phyloP scores from a whole-genome alignment of 2,113 vertebrate species.

The Centropus unirufus region DNA sequence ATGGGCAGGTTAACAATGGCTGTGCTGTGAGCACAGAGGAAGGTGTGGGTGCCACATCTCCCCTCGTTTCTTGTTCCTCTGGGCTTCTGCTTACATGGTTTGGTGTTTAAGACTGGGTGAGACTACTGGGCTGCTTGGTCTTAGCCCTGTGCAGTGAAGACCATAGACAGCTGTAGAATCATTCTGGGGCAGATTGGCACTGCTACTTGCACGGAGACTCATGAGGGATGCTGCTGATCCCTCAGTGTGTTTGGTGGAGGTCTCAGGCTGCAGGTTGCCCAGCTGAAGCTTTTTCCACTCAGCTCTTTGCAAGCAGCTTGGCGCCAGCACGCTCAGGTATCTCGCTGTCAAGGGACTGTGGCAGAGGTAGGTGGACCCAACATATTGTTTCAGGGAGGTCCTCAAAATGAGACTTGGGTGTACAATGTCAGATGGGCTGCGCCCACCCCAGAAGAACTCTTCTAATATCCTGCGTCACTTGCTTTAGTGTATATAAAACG shows the following conservation, averaged over 20 bases:
- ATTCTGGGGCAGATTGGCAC: not conserved
- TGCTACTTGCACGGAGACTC: not conserved
- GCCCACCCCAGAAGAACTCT: not conserved
- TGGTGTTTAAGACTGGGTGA: not conserved
- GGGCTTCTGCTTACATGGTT: not conserved
- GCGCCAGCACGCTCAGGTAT: not conserved
- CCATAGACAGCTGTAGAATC: rapidly evolving
- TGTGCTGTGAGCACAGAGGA: not conserved
- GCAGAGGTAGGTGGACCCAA: not conserved
- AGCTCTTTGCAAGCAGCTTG: not conserved
- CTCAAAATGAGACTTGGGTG: not conserved
- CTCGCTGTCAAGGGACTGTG: not conserved
- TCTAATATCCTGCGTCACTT: not conserved
- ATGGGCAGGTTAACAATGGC: not conserved
- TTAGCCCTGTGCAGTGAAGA: not conserved
- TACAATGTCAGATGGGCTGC: not conserved
- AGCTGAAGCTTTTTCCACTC: not conserved
- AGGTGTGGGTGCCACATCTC: not conserved
- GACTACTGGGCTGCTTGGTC: not conserved
- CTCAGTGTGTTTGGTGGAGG: not conserved
- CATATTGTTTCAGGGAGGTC: not conserved
- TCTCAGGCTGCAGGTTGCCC: not conserved
- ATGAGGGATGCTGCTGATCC: not conserved
- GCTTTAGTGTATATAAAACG: not conserved
- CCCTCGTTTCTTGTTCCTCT: not conserved